Evolutionary conservation across 2,888 invertebrate species (phyloP).

Genomic region (Sceliomorpha sp.): DNA sequence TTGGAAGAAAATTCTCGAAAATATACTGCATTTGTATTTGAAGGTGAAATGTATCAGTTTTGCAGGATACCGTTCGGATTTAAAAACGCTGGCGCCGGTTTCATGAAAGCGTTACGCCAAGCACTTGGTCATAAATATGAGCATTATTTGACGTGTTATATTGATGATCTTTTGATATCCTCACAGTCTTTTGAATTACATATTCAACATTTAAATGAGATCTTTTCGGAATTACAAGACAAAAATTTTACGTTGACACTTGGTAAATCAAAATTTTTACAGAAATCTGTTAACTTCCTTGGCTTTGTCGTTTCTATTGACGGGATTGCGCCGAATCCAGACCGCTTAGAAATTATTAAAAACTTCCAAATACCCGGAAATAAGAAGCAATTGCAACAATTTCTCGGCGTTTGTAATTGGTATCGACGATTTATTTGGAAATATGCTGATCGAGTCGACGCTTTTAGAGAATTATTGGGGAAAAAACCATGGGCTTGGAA

Average conservation of each 20-base stretch:
- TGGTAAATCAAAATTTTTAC: neutral
- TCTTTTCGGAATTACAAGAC: constrained; percentile 1
- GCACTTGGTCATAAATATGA: constrained; percentile 4
- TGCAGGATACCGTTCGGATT: constrained; percentile 4
- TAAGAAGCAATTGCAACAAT: constrained; percentile 5
- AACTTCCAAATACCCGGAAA: constrained; percentile 2
- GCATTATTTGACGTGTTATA: neutral
- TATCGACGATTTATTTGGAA: constrained; percentile 3
- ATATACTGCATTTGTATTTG: constrained; percentile 46
- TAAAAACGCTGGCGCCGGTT: too few relatives aligned
- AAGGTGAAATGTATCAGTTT: constrained; percentile 1
- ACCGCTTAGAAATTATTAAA: neutral
- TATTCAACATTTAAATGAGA: neutral
- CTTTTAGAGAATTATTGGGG: constrained; percentile 5
- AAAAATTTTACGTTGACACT: constrained; percentile 1
- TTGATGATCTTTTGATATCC: constrained; percentile 7
- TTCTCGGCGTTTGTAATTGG: constrained; percentile 2
- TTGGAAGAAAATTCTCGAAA: constrained; percentile 20
- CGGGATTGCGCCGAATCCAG: neutral
- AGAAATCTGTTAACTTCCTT: neutral
- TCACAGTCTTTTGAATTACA: constrained; percentile 3
- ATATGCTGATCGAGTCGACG: constrained; percentile 1
- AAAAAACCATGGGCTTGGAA: constrained; percentile 1
- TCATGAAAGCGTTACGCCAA: neutral
- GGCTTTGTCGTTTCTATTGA: constrained; percentile 4